Conservation (phyloP, 2,888 invertebrate species). For the Fissipunctia ypsillon region DNA sequence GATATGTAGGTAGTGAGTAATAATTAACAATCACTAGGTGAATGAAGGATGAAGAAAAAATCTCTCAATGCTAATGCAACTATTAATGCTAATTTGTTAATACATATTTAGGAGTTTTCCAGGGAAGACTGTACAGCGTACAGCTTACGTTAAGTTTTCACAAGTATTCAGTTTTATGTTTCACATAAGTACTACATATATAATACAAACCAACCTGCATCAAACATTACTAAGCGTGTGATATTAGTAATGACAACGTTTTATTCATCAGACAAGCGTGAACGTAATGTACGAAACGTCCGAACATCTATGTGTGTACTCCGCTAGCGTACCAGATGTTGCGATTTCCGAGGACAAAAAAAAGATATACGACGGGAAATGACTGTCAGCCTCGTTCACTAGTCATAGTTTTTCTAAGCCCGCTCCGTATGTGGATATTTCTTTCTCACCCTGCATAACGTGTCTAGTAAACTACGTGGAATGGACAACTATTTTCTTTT, state of each 20-base stretch:
- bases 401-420: slow-evolving; percentile 81
- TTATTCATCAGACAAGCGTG: slow-evolving; percentile 72
- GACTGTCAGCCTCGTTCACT: slow-evolving; percentile 82
- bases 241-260: slow-evolving; percentile 60
- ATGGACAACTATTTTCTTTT: slow-evolving; percentile 56
- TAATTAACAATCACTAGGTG: background rate
- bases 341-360: slow-evolving; percentile 85
- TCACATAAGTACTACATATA: background rate
- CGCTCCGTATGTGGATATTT: slow-evolving; percentile 67
- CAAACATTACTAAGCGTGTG: slow-evolving; percentile 61
- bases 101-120: background rate
- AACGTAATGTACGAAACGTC: slow-evolving; percentile 71
- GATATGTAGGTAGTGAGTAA: background rate
- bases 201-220: slow-evolving; percentile 14
- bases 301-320: slow-evolving; percentile 71
- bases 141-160: background rate
- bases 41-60: background rate
- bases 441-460: slow-evolving; percentile 62
- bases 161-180: background rate
- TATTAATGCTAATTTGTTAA: background rate
- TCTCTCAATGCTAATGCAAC: background rate
- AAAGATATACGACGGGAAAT: slow-evolving; percentile 87
- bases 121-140: background rate
- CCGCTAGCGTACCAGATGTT: slow-evolving; percentile 82
- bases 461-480: slow-evolving; percentile 50